Evolutionary conservation across 2,113 vertebrate genomes (phyloP).

Genomic region (Halcyon malimbica): DNA sequence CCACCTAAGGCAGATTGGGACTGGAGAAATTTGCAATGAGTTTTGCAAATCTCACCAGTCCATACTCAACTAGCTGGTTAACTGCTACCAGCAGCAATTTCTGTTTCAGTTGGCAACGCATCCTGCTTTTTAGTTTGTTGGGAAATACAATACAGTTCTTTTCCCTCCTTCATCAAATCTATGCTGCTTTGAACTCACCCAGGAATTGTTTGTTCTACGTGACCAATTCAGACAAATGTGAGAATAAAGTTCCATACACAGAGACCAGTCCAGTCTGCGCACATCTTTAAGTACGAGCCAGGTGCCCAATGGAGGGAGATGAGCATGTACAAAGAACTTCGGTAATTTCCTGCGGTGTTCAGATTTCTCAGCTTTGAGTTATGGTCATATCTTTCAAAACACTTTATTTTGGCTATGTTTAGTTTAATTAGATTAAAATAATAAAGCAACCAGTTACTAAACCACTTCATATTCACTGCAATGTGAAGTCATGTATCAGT

Average conservation of each 20-base stretch:
- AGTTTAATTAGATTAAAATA: neutral
- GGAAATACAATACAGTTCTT: neutral
- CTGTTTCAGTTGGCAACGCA: neutral
- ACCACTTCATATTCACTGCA: neutral
- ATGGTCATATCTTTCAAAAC: neutral
- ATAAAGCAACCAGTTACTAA: neutral
- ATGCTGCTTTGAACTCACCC: neutral
- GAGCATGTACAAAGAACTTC: neutral
- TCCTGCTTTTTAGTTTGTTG: neutral
- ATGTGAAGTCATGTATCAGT: rapidly evolving
- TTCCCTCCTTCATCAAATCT: neutral
- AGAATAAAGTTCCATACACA: neutral
- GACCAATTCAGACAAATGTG: neutral
- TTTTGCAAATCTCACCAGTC: neutral
- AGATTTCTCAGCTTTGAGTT: neutral
- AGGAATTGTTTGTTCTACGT: neutral
- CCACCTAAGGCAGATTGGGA: neutral
- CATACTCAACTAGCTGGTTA: neutral
- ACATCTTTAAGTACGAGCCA: neutral
- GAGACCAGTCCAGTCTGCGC: neutral
- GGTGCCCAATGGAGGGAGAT: neutral
- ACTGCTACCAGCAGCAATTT: constrained; percentile 28
- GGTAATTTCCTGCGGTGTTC: neutral
- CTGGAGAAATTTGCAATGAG: neutral
- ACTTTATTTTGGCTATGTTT: neutral